Evolutionary conservation across 2,113 vertebrate species (phyloP).

Genomic region (Xiphorhynchus elegans): DNA sequence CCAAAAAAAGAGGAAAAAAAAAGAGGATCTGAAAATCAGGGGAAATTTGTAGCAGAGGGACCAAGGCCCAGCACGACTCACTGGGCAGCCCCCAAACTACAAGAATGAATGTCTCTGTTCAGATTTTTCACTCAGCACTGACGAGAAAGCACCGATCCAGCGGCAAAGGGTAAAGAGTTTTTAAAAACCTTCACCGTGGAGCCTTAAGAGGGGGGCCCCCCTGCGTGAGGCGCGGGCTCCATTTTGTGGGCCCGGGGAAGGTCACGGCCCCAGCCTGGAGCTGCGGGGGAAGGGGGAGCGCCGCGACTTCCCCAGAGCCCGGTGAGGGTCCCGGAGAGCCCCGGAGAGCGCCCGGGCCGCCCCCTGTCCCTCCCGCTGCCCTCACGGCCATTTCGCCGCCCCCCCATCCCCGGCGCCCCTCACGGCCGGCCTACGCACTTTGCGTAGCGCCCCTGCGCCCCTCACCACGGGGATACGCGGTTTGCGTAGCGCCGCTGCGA

Average conservation of each 20-base stretch:
- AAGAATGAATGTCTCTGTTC: background rate
- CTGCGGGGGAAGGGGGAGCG: too few relatives aligned
- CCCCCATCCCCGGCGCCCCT: background rate
- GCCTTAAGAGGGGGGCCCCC: background rate
- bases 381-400: background rate
- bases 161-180: background rate
- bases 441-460: background rate
- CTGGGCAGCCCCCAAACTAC: background rate
- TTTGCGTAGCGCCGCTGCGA: background rate
- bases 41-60: background rate
- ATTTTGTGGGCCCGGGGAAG: background rate
- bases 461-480: too few relatives aligned
- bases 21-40: background rate
- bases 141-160: background rate
- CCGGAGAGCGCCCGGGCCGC: too few relatives aligned
- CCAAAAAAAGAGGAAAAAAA: background rate
- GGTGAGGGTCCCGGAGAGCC: too few relatives aligned
- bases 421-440: background rate
- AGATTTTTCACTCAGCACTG: background rate
- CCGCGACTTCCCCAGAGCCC: background rate
- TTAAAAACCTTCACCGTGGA: rapidly evolving
- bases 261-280: background rate
- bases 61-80: background rate
- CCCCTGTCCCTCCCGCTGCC: too few relatives aligned
- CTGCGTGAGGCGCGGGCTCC: background rate